A percentile compares a stretch with the other conserved stretches of the same genome.
Conservation (phyloP, 2,797 vertebrate species). For the Danio kyathit region DNA sequence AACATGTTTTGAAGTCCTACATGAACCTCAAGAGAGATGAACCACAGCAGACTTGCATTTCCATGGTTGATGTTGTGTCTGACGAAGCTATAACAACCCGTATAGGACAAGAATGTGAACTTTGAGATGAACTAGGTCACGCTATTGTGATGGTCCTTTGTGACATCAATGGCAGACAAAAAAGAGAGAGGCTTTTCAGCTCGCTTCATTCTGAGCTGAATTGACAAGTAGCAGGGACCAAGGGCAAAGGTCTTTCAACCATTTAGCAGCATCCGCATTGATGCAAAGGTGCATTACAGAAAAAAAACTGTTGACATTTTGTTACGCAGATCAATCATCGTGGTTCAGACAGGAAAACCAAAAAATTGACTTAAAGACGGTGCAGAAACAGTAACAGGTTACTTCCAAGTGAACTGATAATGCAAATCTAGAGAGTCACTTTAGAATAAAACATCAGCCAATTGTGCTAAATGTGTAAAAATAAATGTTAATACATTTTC, state of each 20-base stretch:
- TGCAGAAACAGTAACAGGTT: background rate
- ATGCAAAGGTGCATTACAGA: background rate
- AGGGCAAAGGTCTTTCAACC: conserved; percentile 3
- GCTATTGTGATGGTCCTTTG: conserved; percentile 17
- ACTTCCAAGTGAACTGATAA: conserved; percentile 25
- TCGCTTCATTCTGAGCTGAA: background rate
- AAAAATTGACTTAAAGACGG: background rate
- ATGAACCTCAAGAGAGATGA: background rate
- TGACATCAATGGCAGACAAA: conserved; percentile 8
- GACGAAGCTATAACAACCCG: conserved; percentile 18
- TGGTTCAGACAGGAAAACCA: conserved; percentile 61
- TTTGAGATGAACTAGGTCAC: conserved; percentile 27
- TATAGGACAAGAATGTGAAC: background rate
- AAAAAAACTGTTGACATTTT: background rate
- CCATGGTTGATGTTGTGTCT: conserved; percentile 2
- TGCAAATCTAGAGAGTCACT: too few relatives aligned
- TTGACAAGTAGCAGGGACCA: background rate
- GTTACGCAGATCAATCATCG: background rate
- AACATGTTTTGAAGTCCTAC: background rate
- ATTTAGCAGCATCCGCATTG: background rate
- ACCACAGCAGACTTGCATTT: background rate
- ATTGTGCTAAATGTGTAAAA: too few relatives aligned
- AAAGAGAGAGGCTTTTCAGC: conserved; percentile 1
- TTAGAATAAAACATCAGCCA: too few relatives aligned
- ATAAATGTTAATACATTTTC: too few relatives aligned